Conservation (phyloP, 2,113 vertebrate species). For the Cavia aperea region DNA sequence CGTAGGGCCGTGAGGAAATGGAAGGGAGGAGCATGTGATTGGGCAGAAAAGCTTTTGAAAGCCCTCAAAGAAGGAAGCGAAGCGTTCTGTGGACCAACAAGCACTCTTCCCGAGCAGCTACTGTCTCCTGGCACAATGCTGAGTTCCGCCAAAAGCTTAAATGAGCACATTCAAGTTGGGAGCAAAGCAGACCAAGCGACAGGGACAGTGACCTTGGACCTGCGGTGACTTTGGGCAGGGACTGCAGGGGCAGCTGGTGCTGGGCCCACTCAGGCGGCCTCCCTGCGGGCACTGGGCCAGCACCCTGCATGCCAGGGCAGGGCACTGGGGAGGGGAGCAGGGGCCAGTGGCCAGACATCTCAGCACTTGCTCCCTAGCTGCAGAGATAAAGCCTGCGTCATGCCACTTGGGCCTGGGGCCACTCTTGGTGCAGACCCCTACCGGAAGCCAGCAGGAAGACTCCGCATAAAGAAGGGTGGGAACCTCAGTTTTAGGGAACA, state of each 20-base stretch:
- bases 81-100: neutral
- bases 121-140: neutral
- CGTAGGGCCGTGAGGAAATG: neutral
- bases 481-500: neutral
- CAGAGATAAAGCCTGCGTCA: neutral
- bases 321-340: neutral
- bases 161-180: neutral
- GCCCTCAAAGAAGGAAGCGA: neutral
- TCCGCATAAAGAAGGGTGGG: neutral
- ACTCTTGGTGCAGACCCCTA: accelerated
- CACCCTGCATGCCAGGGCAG: neutral
- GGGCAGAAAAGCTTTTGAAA: neutral
- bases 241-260: neutral
- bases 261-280: neutral
- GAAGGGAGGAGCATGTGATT: neutral
- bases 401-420: neutral
- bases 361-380: neutral
- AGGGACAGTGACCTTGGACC: accelerated
- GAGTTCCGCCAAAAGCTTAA: neutral
- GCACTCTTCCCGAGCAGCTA: neutral
- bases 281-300: neutral
- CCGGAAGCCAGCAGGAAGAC: neutral
- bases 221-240: no score
- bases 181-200: neutral
- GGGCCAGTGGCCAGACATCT: no score